Evolutionary conservation across 2,888 invertebrate genomes (phyloP), one percentile per base, ranked within the genome.

Genomic region (Meiosimyza platycephala): DNA sequence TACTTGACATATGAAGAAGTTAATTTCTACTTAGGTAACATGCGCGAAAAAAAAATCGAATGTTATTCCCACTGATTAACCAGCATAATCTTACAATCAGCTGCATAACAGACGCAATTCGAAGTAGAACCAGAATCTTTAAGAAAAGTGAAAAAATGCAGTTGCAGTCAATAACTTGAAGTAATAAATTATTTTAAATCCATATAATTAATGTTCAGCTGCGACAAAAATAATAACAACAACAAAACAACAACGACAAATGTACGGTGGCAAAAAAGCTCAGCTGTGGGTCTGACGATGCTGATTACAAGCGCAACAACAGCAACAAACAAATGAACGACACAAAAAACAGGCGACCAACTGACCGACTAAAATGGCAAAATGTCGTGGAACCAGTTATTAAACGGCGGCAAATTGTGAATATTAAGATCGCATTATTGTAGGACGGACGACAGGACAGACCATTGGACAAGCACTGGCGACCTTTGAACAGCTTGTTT

Each of bases 341-440:
- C 15, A 47, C 15, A 22, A 28, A 52, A 70, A 54, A 40, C 70
- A 22, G 54, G 40, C 77, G 77, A 75, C 76, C 77, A 78, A 76
- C 77, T 79, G 79, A 77, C 79, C 78, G 78, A 79, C 77, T 78
- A 77, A 78, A 77, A 78, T 77, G 77, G 77, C 75, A 78, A 78
- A 78, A 76, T 76, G 78, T 76, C 77, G 76, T 69, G 28, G 67
- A 78, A 79, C 79, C 75, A 70, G 79, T 77, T 79, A 62, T 62
- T 57, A 62, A 68, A 68, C 48, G 57, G 57, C 57, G 50, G 59
- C 60, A 60, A 69, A 59, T 40, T 51, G 50, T 51, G 59, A 69
- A 28, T 60, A 51, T 60, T 59, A 28, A 69, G 62, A 50, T 40
- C 40, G 40, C 40, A 40, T 40, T 40, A 40, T 70, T 72, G 71